phyloP scores from a whole-genome alignment of 2,797 vertebrate genomes.

The Halcyon smyrnensis region DNA sequence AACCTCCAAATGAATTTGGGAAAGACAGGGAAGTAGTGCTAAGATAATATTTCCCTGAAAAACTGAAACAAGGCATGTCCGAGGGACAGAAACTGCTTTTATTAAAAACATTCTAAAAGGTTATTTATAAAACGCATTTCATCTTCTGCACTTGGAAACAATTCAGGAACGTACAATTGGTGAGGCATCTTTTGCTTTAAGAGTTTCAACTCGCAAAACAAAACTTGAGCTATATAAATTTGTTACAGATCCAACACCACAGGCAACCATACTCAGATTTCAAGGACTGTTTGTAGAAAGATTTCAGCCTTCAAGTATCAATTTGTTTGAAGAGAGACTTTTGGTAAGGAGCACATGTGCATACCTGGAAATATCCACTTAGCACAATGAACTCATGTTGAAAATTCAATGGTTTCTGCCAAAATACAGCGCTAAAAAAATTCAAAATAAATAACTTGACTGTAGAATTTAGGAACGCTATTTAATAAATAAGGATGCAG shows the following conservation, averaged over 20 bases:
- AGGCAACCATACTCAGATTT: not conserved
- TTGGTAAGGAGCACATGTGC: not conserved
- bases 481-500: slow-evolving; percentile 45
- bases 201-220: not conserved
- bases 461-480: not conserved
- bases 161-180: not conserved
- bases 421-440: slow-evolving; percentile 56
- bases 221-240: not conserved
- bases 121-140: slow-evolving; percentile 50
- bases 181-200: not conserved
- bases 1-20: not conserved
- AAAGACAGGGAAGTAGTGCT: not conserved
- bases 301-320: not conserved
- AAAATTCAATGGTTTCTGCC: slow-evolving; percentile 11
- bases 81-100: slow-evolving; percentile 43
- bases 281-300: not conserved
- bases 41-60: not conserved
- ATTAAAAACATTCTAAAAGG: slow-evolving; percentile 60
- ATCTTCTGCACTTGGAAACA: not conserved
- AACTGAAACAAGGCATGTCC: not conserved
- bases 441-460: slow-evolving; percentile 69
- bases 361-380: not conserved
- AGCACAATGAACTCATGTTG: not conserved
- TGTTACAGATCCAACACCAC: not conserved
- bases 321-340: not conserved